Evolutionary conservation across 2,888 invertebrate species (phyloP).

Genomic region (Caenorhabditis panamensis): DNA sequence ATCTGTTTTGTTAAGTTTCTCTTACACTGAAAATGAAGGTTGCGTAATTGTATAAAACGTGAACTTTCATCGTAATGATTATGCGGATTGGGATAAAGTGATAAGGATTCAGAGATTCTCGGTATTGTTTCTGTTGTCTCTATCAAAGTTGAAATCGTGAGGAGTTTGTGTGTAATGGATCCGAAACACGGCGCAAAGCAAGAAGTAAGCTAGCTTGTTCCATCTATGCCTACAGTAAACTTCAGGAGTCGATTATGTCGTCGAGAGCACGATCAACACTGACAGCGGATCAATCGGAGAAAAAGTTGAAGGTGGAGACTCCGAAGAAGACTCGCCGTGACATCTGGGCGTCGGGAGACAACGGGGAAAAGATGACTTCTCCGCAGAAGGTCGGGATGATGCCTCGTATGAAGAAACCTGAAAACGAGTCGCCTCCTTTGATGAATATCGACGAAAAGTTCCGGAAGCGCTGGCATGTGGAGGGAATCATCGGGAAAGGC

Average conservation of each 20-base stretch:
- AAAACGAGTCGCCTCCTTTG: constrained; percentile 33
- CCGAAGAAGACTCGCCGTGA: not conserved
- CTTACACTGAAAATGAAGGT: not conserved
- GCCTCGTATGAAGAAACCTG: constrained; percentile 28
- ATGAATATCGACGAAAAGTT: constrained; percentile 63
- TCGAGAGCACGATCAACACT: constrained; percentile 10
- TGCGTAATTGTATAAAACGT: not conserved
- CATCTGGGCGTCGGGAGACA: not conserved
- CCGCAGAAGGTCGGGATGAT: constrained; percentile 35
- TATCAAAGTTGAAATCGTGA: constrained; percentile 2
- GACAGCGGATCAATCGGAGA: constrained; percentile 23
- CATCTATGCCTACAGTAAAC: not conserved
- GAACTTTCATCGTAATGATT: not conserved
- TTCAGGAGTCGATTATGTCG: constrained; percentile 15
- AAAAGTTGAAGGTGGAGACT: constrained; percentile 6
- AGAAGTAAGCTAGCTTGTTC: constrained; percentile 6
- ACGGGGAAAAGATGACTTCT: not conserved
- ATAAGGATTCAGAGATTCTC: not conserved
- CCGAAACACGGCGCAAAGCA: constrained; percentile 19
- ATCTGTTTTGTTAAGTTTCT: not conserved
- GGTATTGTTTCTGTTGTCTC: not conserved
- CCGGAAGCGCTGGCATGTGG: constrained; percentile 63
- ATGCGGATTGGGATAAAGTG: not conserved
- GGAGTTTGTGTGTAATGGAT: constrained; percentile 1
- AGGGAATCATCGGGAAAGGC: constrained; percentile 63